Evolutionary conservation across 2,888 invertebrate species (phyloP).

Genomic region (Serrognathus titanus): DNA sequence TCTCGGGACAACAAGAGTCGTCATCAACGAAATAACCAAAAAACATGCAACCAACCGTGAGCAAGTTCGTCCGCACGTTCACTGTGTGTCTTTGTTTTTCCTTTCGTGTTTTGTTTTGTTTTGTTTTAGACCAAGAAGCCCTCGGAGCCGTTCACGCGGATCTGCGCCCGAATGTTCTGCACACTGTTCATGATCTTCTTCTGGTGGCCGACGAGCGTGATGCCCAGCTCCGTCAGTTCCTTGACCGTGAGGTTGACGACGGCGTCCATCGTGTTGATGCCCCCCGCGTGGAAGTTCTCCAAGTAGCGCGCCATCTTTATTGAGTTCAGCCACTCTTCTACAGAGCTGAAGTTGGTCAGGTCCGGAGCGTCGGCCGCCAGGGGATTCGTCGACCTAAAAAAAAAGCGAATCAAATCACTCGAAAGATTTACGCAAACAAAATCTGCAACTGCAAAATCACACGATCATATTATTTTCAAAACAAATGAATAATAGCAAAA

Average conservation of each 20-base stretch:
- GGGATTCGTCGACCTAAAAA: slow-evolving; percentile 67
- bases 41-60: too few relatives aligned
- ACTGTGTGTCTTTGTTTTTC: too few relatives aligned
- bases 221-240: slow-evolving; percentile 88
- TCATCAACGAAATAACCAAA: too few relatives aligned
- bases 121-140: slow-evolving; percentile 66
- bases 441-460: too few relatives aligned
- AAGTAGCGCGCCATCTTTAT: slow-evolving; percentile 96
- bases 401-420: background rate
- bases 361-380: slow-evolving; percentile 82
- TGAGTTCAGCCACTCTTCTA: slow-evolving; percentile 92
- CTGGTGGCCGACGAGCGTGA: slow-evolving; percentile 94
- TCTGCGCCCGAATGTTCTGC: slow-evolving; percentile 83
- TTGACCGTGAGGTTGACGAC: slow-evolving; percentile 89
- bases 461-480: background rate
- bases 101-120: background rate
- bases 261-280: slow-evolving; percentile 77
- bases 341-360: slow-evolving; percentile 78
- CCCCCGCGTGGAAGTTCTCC: slow-evolving; percentile 89
- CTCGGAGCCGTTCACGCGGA: slow-evolving; percentile 70
- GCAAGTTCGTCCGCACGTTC: too few relatives aligned
- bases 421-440: background rate
- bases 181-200: slow-evolving; percentile 97
- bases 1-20: too few relatives aligned
- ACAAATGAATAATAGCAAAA: background rate